These are phyloP conservation scores for Tricholaema leucomelas DNA, from an alignment of 2,113 vertebrate species.

Conservation along the genomic window DNA sequence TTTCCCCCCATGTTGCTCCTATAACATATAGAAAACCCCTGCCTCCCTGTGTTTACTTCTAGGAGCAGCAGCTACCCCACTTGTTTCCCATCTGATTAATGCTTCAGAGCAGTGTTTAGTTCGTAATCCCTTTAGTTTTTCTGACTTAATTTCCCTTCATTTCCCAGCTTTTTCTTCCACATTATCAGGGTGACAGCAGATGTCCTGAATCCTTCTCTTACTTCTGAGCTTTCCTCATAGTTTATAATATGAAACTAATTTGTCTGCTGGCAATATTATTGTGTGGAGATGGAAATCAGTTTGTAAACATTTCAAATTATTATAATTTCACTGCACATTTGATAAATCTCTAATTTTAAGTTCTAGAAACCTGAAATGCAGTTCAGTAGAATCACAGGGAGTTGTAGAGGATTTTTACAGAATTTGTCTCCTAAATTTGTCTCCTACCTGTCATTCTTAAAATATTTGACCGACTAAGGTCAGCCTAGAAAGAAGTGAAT, in stretches of 20 bases:
- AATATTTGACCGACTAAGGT: neutral
- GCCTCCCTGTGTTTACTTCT: neutral
- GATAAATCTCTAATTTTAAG: neutral
- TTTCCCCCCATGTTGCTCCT: neutral
- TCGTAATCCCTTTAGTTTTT: neutral
- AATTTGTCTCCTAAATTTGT: neutral
- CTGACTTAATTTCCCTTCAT: neutral
- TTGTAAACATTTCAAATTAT: neutral
- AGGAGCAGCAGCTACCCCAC: neutral
- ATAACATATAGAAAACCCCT: neutral
- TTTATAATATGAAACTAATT: neutral
- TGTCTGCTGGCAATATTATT: neutral
- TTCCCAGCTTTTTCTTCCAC: neutral
- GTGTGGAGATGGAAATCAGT: neutral
- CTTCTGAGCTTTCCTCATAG: neutral
- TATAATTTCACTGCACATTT: neutral
- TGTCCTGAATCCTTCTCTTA: neutral
- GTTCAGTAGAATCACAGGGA: neutral
- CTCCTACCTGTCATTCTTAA: neutral
- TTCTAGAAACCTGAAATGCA: neutral
- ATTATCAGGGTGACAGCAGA: neutral
- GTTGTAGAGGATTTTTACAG: neutral
- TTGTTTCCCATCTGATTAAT: neutral
- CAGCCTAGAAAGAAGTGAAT: constrained; percentile 5
- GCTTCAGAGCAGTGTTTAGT: neutral